Evolutionary conservation across 1,140 invertebrate species (phyloP).

Genomic region (Cyclina sinensis): DNA sequence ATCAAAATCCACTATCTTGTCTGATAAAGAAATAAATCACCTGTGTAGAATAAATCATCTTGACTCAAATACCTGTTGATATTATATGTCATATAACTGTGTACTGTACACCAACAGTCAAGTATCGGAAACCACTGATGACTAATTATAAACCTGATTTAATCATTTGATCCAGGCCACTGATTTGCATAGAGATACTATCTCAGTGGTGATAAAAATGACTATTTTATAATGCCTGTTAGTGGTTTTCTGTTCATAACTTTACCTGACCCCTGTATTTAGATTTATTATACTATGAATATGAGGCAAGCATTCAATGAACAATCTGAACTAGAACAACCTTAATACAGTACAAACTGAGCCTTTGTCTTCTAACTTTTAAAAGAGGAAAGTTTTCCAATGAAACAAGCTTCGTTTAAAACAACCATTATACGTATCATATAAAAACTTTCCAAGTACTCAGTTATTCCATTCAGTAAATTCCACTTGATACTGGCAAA

Average conservation of each 20-base stretch:
- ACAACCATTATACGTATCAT: too few relatives aligned
- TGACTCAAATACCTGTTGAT: slow-evolving; percentile 37
- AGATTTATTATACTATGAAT: not conserved
- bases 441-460: too few relatives aligned
- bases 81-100: slow-evolving; percentile 13
- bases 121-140: not conserved
- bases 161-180: slow-evolving; percentile 37
- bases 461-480: too few relatives aligned
- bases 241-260: not conserved
- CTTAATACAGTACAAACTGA: too few relatives aligned
- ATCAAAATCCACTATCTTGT: slow-evolving; percentile 16
- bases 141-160: slow-evolving; percentile 51
- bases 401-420: too few relatives aligned
- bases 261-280: not conserved
- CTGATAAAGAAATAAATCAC: slow-evolving; percentile 48
- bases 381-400: too few relatives aligned
- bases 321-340: too few relatives aligned
- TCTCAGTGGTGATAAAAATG: slow-evolving; percentile 15
- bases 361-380: too few relatives aligned
- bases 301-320: not conserved
- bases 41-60: slow-evolving; percentile 9
- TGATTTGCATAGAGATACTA: slow-evolving; percentile 30
- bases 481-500: too few relatives aligned
- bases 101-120: not conserved
- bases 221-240: slow-evolving; percentile 18